Evolutionary conservation across 2,888 invertebrate species (phyloP).

Genomic region (Cremastobaeus sp.): DNA sequence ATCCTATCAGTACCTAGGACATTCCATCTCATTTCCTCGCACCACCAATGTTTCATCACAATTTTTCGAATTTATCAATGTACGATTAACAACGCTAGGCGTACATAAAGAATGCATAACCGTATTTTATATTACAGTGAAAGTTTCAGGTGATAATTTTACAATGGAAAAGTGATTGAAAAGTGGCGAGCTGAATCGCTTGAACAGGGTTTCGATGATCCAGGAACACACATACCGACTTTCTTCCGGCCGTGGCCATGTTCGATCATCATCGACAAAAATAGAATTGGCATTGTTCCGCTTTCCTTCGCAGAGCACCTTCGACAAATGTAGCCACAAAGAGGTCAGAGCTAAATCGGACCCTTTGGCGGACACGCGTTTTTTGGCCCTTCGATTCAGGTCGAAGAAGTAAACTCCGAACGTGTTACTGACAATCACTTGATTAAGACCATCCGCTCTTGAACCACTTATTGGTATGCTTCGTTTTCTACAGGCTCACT

Average conservation of each 20-base stretch:
- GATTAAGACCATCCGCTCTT: conserved; percentile 43
- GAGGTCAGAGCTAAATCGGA: conserved; percentile 53
- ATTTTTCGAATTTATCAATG: too few relatives aligned
- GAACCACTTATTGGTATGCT: conserved; percentile 21
- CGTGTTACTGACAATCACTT: conserved; percentile 28
- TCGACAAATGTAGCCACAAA: conserved; percentile 32
- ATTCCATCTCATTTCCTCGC: too few relatives aligned
- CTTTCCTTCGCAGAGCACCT: conserved; percentile 67
- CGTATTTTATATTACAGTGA: too few relatives aligned
- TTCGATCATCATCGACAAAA: conserved; percentile 75
- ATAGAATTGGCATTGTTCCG: conserved; percentile 77
- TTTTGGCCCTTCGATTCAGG: conserved; percentile 43
- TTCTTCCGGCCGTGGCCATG: conserved; percentile 72
- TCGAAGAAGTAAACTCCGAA: conserved; percentile 26
- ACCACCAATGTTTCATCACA: too few relatives aligned
- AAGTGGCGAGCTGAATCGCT: too few relatives aligned
- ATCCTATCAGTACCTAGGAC: too few relatives aligned
- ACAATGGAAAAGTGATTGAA: too few relatives aligned
- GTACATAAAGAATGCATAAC: too few relatives aligned
- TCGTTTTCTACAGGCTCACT: conserved; percentile 4
- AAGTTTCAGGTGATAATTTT: too few relatives aligned
- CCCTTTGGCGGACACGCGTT: conserved; percentile 47
- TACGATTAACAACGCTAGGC: too few relatives aligned
- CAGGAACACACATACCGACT: conserved; percentile 42
- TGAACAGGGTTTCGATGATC: conserved; percentile 31